Percentiles rank a stretch among this genome's conserved stretches.
These are phyloP conservation scores for Dicrostonyx torquatus DNA, from an alignment of 2,797 vertebrate genomes.

Conservation along the genomic window DNA sequence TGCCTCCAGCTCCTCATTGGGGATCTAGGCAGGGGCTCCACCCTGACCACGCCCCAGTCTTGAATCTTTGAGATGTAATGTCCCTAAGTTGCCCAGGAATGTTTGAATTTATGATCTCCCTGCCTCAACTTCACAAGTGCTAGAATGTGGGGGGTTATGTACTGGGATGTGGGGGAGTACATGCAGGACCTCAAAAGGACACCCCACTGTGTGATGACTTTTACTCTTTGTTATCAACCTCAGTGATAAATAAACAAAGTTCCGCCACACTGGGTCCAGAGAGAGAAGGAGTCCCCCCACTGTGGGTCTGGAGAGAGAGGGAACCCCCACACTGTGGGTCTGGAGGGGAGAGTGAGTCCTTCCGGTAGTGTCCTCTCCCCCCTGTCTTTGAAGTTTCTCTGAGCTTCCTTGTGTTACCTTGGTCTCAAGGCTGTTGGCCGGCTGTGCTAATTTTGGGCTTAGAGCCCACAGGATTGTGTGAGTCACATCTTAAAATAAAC, in stretches of 20 bases:
- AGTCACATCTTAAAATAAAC: conserved; percentile 60
- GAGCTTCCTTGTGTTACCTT: too few species aligned
- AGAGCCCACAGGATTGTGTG: background rate
- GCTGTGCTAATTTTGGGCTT: background rate
- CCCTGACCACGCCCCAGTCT: background rate
- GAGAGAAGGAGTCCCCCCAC: background rate
- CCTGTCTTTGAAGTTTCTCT: background rate
- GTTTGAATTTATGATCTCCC: background rate
- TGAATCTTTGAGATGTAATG: background rate
- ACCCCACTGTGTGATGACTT: too few species aligned
- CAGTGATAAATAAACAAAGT: background rate
- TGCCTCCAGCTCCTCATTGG: too few species aligned
- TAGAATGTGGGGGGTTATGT: background rate
- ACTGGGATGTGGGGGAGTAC: background rate
- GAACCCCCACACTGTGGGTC: background rate
- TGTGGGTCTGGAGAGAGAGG: background rate
- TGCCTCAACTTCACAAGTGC: background rate
- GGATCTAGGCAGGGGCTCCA: background rate
- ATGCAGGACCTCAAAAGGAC: background rate
- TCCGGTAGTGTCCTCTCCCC: too few species aligned
- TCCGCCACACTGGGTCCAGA: background rate
- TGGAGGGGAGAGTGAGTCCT: background rate
- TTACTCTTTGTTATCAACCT: background rate
- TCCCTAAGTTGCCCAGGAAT: background rate
- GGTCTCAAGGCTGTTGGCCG: background rate